These are phyloP conservation scores for Agrypnus murinus DNA, from an alignment of 2,888 invertebrate species.

Conservation along the genomic window DNA sequence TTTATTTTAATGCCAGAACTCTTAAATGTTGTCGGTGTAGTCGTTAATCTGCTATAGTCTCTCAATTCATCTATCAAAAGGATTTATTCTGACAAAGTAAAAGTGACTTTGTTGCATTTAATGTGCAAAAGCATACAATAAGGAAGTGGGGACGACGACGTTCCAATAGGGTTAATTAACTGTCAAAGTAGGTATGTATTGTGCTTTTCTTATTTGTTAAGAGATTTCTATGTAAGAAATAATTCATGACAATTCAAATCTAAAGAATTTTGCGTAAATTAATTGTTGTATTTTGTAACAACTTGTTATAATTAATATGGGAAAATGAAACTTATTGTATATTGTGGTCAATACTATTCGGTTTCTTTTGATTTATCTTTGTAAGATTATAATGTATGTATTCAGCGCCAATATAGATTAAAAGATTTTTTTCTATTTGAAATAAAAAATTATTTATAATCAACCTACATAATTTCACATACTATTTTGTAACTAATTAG, in stretches of 20 bases:
- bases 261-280: slow-evolving; percentile 22
- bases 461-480: too few species aligned
- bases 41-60: neutral
- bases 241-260: slow-evolving; percentile 23
- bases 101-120: slow-evolving; percentile 10
- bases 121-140: slow-evolving; percentile 20
- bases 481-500: too few species aligned
- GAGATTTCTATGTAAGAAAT: slow-evolving; percentile 24
- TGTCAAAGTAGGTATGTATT: slow-evolving; percentile 33
- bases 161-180: slow-evolving; percentile 35
- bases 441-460: too few species aligned
- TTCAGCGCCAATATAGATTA: too few species aligned
- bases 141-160: slow-evolving; percentile 19
- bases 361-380: too few species aligned
- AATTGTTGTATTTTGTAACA: slow-evolving; percentile 20
- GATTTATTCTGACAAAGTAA: slow-evolving; percentile 19
- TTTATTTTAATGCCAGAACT: slow-evolving; percentile 15
- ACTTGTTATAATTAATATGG: too few species aligned
- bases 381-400: too few species aligned
- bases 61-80: slow-evolving; percentile 19
- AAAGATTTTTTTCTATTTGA: too few species aligned
- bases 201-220: slow-evolving; percentile 31
- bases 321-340: too few species aligned
- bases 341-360: too few species aligned
- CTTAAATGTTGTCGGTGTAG: slow-evolving; percentile 15